Evolutionary conservation across 2,113 vertebrate species (phyloP).

Genomic region (Prolemur simus): DNA sequence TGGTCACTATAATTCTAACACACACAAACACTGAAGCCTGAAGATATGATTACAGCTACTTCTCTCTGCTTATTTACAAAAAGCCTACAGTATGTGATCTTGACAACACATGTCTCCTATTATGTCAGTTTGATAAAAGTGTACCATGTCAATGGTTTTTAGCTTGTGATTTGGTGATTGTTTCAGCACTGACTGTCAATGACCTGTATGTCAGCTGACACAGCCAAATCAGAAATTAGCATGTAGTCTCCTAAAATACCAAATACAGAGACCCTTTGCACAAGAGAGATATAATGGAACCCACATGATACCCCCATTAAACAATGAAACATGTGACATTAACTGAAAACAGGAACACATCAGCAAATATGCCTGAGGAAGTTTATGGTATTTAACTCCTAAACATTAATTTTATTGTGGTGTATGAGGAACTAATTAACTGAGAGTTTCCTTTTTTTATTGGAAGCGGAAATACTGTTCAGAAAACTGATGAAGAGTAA

Average conservation of each 20-base stretch:
- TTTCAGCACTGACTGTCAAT: conserved; percentile 3
- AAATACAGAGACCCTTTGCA: conserved; percentile 63
- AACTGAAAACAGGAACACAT: conserved; percentile 80
- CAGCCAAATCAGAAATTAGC: conserved; percentile 78
- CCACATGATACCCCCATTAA: conserved; percentile 79
- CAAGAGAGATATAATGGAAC: conserved; percentile 68
- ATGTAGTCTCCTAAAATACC: conserved; percentile 66
- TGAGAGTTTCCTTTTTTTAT: conserved; percentile 80
- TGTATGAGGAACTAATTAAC: conserved; percentile 81
- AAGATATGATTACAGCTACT: conserved; percentile 54
- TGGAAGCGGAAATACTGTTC: conserved; percentile 75
- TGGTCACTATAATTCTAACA: conserved; percentile 59
- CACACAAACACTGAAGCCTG: conserved; percentile 50
- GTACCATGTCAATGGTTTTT: conserved; percentile 49
- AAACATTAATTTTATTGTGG: conserved; percentile 86
- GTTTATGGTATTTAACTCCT: conserved; percentile 84
- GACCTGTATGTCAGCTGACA: conserved; percentile 78
- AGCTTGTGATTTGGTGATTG: conserved; percentile 67
- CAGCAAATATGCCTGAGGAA: conserved; percentile 81
- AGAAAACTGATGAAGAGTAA: conserved; percentile 76
- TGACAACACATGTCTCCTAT: conserved; percentile 66
- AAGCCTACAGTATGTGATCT: conserved; percentile 55
- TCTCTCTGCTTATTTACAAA: conserved; percentile 48
- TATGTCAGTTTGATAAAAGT: conserved; percentile 74
- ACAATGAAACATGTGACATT: conserved; percentile 83